These are phyloP conservation scores for Otolemur garnettii DNA, from an alignment of 2,113 vertebrate genomes.

Conservation along the genomic window DNA sequence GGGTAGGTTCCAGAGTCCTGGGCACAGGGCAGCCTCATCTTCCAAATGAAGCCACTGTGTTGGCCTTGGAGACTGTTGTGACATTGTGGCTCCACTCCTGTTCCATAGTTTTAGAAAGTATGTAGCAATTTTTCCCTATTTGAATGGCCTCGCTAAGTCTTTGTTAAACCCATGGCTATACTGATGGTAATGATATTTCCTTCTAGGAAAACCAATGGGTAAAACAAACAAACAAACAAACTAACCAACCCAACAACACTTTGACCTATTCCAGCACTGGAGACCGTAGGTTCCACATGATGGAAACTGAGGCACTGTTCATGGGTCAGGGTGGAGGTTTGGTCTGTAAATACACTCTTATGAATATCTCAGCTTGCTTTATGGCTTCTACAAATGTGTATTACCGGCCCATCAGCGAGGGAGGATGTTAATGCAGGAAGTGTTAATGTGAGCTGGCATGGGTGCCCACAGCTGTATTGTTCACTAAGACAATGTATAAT, in stretches of 20 bases:
- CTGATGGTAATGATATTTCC: background rate
- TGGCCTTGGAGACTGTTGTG: background rate
- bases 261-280: background rate
- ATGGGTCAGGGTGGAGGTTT: background rate
- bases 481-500: constrained; percentile 77
- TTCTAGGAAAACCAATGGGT: background rate
- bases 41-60: background rate
- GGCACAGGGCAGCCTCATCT: background rate
- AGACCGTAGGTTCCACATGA: background rate
- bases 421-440: constrained; percentile 26
- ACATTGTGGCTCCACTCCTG: background rate
- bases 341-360: background rate
- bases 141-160: background rate
- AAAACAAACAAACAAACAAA: background rate
- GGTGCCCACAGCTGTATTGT: constrained; percentile 59
- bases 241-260: background rate
- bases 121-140: constrained; percentile 5
- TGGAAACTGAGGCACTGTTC: constrained; percentile 44
- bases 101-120: constrained; percentile 31
- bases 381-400: background rate
- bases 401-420: constrained; percentile 6
- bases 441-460: constrained; percentile 62
- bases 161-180: constrained; percentile 19
- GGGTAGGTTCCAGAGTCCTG: background rate
- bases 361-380: constrained; percentile 46